Evolutionary conservation across 2,888 invertebrate genomes (phyloP).

Genomic region (Dicycla oo): DNA sequence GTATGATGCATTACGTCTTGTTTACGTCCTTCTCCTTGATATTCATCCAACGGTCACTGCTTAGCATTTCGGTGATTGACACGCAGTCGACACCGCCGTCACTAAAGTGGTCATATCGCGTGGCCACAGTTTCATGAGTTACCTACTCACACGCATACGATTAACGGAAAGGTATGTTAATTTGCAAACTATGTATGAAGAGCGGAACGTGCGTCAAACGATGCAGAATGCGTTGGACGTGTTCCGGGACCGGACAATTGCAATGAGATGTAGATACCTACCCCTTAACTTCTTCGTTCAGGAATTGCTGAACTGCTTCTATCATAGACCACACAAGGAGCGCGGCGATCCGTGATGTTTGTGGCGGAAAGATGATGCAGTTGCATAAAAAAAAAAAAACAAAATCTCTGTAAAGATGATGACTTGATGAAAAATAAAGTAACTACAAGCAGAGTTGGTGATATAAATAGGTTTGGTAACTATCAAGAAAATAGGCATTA

Average conservation of each 20-base stretch:
- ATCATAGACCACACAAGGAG: not conserved
- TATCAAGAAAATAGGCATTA: constrained; percentile 25
- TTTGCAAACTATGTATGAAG: constrained; percentile 43
- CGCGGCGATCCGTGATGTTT: not conserved
- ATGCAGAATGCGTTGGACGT: constrained; percentile 35
- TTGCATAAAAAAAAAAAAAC: too few species aligned
- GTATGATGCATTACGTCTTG: constrained; percentile 43
- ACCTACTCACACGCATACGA: constrained; percentile 13
- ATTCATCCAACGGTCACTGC: constrained; percentile 31
- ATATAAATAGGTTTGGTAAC: constrained; percentile 3
- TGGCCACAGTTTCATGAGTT: constrained; percentile 27
- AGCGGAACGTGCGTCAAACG: constrained; percentile 25
- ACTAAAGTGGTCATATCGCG: constrained; percentile 18
- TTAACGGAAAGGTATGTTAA: constrained; percentile 43
- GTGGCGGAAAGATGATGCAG: not conserved
- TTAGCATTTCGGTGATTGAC: constrained; percentile 43
- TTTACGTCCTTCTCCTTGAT: constrained; percentile 24
- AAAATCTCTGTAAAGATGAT: not conserved
- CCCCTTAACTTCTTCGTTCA: not conserved
- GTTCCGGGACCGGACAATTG: not conserved
- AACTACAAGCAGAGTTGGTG: not conserved
- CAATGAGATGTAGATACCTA: not conserved
- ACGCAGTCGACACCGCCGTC: constrained; percentile 23
- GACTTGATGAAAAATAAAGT: not conserved
- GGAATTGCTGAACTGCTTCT: not conserved